Evolutionary conservation across 2,888 invertebrate species (phyloP).

Genomic region (Lasioglossum morio): DNA sequence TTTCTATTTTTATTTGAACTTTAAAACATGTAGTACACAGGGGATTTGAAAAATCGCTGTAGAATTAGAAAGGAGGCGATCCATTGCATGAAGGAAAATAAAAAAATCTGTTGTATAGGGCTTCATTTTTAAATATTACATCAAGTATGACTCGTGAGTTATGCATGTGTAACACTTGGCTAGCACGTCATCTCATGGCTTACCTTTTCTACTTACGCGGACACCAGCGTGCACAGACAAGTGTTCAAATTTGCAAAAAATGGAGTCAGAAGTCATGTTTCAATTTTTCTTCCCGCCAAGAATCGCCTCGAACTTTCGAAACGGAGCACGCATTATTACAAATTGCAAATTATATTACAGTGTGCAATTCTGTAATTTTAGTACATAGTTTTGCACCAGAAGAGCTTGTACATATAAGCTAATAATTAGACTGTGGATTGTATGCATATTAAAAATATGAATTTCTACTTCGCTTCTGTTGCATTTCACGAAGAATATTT

Average conservation of each 20-base stretch:
- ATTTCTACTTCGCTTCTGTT: background rate
- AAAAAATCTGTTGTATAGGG: background rate
- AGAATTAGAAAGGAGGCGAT: background rate
- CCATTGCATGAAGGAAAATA: background rate
- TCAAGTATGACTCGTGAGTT: background rate
- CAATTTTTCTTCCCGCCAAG: background rate
- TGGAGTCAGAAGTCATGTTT: background rate
- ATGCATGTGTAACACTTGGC: background rate
- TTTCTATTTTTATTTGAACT: background rate
- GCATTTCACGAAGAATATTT: background rate
- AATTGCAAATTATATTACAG: background rate
- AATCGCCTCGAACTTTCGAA: background rate
- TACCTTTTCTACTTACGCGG: background rate
- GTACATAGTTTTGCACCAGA: constrained; percentile 10
- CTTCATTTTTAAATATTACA: background rate
- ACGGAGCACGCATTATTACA: background rate
- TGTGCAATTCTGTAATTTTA: background rate
- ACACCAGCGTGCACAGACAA: background rate
- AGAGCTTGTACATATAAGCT: constrained; percentile 29
- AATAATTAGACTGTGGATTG: background rate
- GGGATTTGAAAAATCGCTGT: background rate
- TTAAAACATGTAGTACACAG: background rate
- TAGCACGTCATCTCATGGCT: background rate
- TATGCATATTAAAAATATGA: background rate
- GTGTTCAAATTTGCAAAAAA: background rate